Conservation (phyloP, 2,888 invertebrate species). For the Nephrotoma flavescens region DNA sequence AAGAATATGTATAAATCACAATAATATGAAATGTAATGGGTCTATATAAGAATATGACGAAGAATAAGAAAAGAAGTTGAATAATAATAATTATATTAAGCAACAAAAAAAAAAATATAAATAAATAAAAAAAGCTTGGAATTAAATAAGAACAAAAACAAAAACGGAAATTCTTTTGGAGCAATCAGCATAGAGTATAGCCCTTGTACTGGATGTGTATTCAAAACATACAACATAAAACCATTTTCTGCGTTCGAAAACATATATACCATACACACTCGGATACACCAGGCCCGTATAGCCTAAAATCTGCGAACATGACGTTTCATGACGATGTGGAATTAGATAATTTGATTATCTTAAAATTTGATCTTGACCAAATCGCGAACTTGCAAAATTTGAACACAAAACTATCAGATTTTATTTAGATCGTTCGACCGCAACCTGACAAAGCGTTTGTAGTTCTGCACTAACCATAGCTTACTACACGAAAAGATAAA, state of each 20-base stretch:
- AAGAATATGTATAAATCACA: not conserved
- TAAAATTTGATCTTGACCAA: too few relatives aligned
- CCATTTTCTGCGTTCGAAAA: not conserved
- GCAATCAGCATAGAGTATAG: not conserved
- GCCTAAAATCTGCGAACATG: not conserved
- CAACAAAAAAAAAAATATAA: not conserved
- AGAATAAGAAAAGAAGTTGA: not conserved
- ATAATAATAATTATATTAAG: not conserved
- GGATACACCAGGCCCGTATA: not conserved
- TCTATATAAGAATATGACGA: not conserved
- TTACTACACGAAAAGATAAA: not conserved
- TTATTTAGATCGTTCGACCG: too few relatives aligned
- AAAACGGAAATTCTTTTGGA: not conserved
- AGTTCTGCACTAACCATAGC: not conserved
- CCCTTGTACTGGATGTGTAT: not conserved
- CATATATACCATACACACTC: not conserved
- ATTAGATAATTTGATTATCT: too few relatives aligned
- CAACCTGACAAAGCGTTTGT: not conserved
- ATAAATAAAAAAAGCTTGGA: not conserved
- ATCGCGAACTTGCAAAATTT: too few relatives aligned
- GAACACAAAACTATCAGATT: too few relatives aligned
- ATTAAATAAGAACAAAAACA: not conserved
- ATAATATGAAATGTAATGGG: not conserved
- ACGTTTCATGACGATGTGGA: too few relatives aligned
- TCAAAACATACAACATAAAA: not conserved